Evolutionary conservation across 2,113 vertebrate species (phyloP).

Genomic region (Siphamia tubifer): DNA sequence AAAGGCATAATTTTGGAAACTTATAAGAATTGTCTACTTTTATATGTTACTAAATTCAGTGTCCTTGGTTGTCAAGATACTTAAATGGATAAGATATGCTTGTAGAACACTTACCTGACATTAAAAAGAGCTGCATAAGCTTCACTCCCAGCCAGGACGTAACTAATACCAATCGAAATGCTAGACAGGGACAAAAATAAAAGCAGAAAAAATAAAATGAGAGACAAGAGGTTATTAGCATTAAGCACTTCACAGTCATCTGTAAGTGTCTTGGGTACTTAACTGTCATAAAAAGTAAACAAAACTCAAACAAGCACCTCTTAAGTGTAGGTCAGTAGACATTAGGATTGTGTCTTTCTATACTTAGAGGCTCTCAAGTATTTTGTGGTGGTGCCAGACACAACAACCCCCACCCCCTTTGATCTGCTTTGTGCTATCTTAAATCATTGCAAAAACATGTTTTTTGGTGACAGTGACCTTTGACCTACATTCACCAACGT

Average conservation of each 20-base stretch:
- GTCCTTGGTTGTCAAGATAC: too few relatives aligned
- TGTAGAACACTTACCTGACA: constrained; percentile 61
- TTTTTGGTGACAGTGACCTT: too few relatives aligned
- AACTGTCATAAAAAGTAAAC: not conserved
- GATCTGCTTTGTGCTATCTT: too few relatives aligned
- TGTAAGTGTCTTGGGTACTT: not conserved
- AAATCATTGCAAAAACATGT: too few relatives aligned
- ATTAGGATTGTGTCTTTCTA: not conserved
- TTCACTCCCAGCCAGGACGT: constrained; percentile 77
- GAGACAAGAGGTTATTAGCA: not conserved
- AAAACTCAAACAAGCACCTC: not conserved
- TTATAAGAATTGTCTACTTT: too few relatives aligned
- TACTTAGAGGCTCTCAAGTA: not conserved
- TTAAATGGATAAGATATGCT: not conserved
- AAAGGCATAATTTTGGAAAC: too few relatives aligned
- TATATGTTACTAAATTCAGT: too few relatives aligned
- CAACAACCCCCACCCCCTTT: too few relatives aligned
- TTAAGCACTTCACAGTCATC: not conserved
- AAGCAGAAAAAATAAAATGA: not conserved
- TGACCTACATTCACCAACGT: too few relatives aligned
- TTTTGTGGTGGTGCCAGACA: too few relatives aligned
- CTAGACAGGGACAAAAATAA: constrained; percentile 29
- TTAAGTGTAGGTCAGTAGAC: not conserved
- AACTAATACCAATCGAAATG: constrained; percentile 77
- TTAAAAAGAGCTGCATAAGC: constrained; percentile 70